Base-by-base conservation (phyloP, 2,797 vertebrate genomes). In the Eurystomus glaucurus region DNA sequence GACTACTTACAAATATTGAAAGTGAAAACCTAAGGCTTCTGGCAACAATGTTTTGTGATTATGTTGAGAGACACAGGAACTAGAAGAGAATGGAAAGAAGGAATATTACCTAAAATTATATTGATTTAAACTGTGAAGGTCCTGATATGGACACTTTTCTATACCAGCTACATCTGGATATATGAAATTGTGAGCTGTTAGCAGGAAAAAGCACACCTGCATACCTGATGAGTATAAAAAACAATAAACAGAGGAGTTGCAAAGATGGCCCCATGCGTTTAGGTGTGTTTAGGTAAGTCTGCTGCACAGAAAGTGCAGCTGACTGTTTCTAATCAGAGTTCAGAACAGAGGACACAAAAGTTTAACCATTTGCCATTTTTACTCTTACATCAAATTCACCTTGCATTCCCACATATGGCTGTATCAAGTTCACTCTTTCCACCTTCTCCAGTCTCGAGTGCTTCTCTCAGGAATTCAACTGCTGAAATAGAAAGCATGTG, bases 1-100 rank as follows among this genome's bases (percentile, higher is more conserved):
- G 75, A 80, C 39, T 85, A 86, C 48, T 88, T 85, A 85, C 39
- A 88, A 94, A 94, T 94, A 97, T 80, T 94, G 61, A 55, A 83
- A 71, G 70, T 66, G 58, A 88, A 97, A 79, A 88, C 85, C 90
- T 83, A 62, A 28, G 91, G 88, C 57, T 95, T 94, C 35, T 88
- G 88, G 85, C 88, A 72, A 37, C 14, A 31, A 45, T 57, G 29
- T 46, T 88, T 68, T 71, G 43, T 70, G 85, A 79, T 96, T 94
- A 83, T 50, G 23, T 5, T 95, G 92, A 76, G 58, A 88, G 45
- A 80, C 55, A 62, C 18, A 50, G 82, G 75, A 95, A 77, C 11
- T 51, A 78, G 57, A 88, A 86, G 35, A 84, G 37, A 90, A 80
- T 41, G 31, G 60, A 91, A 93, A 94, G 37, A 79, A 87, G 26